Evolutionary conservation across 2,888 invertebrate species (phyloP).

Genomic region (Lepidocyrtoides sp.): DNA sequence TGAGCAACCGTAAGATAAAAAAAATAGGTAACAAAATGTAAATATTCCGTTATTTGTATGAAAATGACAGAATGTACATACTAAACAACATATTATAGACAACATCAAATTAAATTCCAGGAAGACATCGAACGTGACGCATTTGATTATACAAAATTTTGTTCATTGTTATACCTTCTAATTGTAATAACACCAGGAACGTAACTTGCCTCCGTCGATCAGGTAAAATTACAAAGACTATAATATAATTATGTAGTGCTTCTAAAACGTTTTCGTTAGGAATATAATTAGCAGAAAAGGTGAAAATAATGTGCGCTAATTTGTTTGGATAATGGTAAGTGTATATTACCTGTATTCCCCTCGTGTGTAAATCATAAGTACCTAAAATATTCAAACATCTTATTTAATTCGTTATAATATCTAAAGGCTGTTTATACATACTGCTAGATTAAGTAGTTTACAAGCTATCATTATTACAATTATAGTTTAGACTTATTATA

Average conservation of each 20-base stretch:
- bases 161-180: neutral
- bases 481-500: neutral
- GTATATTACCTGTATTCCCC: no score
- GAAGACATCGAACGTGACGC: neutral
- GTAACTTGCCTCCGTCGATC: no score
- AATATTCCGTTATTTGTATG: neutral
- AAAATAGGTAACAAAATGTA: no score
- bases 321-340: neutral
- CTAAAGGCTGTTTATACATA: constrained; percentile 13
- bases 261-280: no score
- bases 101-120: neutral
- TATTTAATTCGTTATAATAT: neutral
- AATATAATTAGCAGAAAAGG: no score
- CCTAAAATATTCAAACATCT: neutral
- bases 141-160: neutral
- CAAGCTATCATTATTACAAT: neutral
- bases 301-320: neutral
- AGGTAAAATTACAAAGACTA: no score
- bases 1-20: neutral
- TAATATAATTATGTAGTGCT: no score
- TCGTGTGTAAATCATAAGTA: neutral
- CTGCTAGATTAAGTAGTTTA: neutral
- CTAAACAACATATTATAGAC: neutral
- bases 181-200: neutral
- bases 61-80: neutral